These are phyloP conservation scores for Brachymystax lenok DNA, from an alignment of 2,797 vertebrate genomes.

Conservation along the genomic window DNA sequence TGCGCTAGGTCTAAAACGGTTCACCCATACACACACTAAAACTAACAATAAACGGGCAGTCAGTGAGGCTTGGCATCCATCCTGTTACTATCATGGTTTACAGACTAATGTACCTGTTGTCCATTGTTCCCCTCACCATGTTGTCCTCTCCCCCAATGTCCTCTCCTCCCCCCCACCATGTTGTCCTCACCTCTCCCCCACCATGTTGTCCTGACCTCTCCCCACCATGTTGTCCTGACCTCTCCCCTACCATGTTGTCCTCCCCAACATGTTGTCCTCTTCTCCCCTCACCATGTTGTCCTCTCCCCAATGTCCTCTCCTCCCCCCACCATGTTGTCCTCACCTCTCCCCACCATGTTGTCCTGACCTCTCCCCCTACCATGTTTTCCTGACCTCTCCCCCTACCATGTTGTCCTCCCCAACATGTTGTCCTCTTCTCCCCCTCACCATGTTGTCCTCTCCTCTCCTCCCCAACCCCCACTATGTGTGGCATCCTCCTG, in stretches of 20 bases:
- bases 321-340: neutral
- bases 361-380: no score
- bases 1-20: neutral
- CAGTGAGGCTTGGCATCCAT: slow-evolving; percentile 61
- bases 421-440: slow-evolving; percentile 32
- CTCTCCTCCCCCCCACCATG: slow-evolving; percentile 37
- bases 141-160: neutral
- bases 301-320: no score
- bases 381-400: no score
- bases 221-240: slow-evolving; percentile 16
- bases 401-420: neutral
- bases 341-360: slow-evolving; percentile 8
- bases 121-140: slow-evolving; percentile 21
- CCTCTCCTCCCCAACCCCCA: no score
- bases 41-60: slow-evolving; percentile 31
- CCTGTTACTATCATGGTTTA: slow-evolving; percentile 59
- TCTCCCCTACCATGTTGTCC: neutral
- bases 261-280: neutral
- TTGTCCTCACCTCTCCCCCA: no score
- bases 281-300: slow-evolving; percentile 36
- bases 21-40: slow-evolving; percentile 11
- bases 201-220: slow-evolving; percentile 1
- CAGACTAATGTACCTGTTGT: slow-evolving; percentile 66
- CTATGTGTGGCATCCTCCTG: slow-evolving; percentile 1
- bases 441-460: slow-evolving; percentile 17